Evolutionary conservation across 1,140 invertebrate genomes (phyloP).

Genomic region (Lepidostoma basale): DNA sequence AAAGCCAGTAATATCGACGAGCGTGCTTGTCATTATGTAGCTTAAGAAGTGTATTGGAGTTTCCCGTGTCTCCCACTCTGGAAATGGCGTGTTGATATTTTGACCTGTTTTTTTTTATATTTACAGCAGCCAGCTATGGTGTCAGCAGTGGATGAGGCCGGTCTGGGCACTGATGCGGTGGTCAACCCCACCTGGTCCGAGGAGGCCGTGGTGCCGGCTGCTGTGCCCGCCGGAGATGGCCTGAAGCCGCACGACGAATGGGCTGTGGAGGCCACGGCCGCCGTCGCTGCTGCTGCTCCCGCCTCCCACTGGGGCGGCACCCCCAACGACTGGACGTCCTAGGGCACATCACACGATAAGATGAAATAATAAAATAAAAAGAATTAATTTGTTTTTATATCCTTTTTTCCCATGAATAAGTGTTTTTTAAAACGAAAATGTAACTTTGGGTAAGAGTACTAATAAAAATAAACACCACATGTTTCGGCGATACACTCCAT

Average conservation of each 20-base stretch:
- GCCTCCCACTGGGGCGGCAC: slow-evolving; percentile 55
- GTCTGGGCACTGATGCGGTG: slow-evolving; percentile 52
- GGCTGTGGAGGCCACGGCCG: slow-evolving; percentile 48
- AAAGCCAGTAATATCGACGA: too few relatives aligned
- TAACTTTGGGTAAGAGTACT: too few relatives aligned
- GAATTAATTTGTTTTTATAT: background rate
- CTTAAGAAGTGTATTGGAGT: too few relatives aligned
- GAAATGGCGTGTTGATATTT: too few relatives aligned
- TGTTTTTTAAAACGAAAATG: too few relatives aligned
- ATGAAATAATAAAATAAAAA: slow-evolving; percentile 23
- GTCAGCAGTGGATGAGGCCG: slow-evolving; percentile 53
- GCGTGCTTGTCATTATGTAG: too few relatives aligned
- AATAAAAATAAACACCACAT: too few relatives aligned
- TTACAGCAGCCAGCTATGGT: slow-evolving; percentile 28
- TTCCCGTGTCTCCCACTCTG: too few relatives aligned
- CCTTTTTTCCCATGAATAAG: too few relatives aligned
- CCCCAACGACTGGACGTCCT: slow-evolving; percentile 54
- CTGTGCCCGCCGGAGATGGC: slow-evolving; percentile 43
- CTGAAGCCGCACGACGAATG: slow-evolving; percentile 52
- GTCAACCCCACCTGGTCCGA: slow-evolving; percentile 38
- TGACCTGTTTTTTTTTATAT: background rate
- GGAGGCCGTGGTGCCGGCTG: slow-evolving; percentile 28
- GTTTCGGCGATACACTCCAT: too few relatives aligned
- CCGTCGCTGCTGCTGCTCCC: slow-evolving; percentile 47
- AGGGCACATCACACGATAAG: slow-evolving; percentile 11